phyloP scores from a whole-genome alignment of 2,797 vertebrate species.

The Urocyon cinereoargenteus region DNA sequence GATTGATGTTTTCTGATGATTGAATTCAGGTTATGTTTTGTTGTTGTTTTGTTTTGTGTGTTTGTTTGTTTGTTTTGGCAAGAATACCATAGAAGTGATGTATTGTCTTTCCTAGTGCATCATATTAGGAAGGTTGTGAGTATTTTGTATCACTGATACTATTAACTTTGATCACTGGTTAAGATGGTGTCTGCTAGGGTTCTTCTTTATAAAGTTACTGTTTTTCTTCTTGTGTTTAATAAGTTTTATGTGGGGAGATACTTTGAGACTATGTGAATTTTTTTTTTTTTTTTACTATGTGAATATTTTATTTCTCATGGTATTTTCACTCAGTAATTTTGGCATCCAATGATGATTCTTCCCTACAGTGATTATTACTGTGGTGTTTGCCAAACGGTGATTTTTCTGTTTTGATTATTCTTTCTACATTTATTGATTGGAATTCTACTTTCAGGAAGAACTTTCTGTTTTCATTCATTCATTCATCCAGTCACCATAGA shows the following conservation, averaged over 20 bases:
- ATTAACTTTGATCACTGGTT: not conserved
- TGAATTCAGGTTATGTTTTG: not conserved
- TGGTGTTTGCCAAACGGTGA: not conserved
- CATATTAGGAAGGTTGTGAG: not conserved
- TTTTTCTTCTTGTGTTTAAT: constrained; percentile 35
- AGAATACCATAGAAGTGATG: not conserved
- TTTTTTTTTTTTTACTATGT: not conserved
- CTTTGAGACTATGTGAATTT: not conserved
- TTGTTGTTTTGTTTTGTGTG: not conserved
- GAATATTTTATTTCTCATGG: constrained; percentile 38
- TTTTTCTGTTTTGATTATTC: constrained; percentile 49
- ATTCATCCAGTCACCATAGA: not conserved
- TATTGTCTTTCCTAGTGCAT: not conserved
- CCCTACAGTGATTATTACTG: not conserved
- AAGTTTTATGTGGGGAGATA: not conserved
- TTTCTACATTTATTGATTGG: constrained; percentile 6
- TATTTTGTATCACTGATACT: not conserved
- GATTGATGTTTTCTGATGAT: not conserved
- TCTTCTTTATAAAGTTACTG: constrained; percentile 30
- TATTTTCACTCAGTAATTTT: constrained; percentile 30
- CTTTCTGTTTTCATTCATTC: not conserved
- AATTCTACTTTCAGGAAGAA: constrained; percentile 45
- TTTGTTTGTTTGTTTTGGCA: not conserved
- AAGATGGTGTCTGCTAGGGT: not conserved
- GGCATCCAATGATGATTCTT: not conserved